A percentile compares a stretch with the other conserved stretches of the same genome.
Conservation (phyloP, 2,113 vertebrate genomes). For the Pedetes capensis region DNA sequence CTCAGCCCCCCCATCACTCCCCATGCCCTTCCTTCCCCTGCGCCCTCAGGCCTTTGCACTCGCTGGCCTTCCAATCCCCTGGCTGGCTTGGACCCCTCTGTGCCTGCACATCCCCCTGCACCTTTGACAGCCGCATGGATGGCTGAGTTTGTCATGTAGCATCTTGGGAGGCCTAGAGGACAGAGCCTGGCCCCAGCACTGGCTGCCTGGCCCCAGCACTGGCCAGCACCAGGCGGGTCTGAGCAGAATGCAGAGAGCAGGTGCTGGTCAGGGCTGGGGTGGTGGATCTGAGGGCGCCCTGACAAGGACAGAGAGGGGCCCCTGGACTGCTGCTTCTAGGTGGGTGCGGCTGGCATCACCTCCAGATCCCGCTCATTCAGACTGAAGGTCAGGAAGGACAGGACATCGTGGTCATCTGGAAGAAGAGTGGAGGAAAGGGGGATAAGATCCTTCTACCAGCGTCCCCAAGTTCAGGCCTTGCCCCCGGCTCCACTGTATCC, state of each 20-base stretch:
- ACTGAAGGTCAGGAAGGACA: constrained; percentile 79
- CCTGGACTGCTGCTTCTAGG: not conserved
- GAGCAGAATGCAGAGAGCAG: not conserved
- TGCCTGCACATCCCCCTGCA: not conserved
- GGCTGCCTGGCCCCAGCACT: not conserved
- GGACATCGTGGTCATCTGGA: constrained; percentile 77
- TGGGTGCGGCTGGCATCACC: constrained; percentile 29
- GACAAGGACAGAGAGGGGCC: not conserved
- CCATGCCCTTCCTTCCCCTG: too few relatives aligned
- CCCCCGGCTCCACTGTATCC: too few relatives aligned
- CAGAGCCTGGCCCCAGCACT: not conserved
- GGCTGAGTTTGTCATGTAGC: not conserved
- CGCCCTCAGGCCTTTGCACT: not conserved
- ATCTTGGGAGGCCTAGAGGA: not conserved
- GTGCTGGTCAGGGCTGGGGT: not conserved
- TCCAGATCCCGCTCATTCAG: constrained; percentile 55
- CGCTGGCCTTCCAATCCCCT: not conserved
- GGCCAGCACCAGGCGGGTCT: not conserved
- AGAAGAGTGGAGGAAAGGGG: not conserved
- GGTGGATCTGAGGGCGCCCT: not conserved
- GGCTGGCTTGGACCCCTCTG: not conserved
- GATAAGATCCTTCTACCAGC: not conserved
- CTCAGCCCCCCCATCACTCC: accelerated
- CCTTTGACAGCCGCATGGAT: not conserved
- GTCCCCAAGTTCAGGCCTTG: not conserved